Conservation (phyloP, 2,113 vertebrate genomes). For the Labrus mixtus region DNA sequence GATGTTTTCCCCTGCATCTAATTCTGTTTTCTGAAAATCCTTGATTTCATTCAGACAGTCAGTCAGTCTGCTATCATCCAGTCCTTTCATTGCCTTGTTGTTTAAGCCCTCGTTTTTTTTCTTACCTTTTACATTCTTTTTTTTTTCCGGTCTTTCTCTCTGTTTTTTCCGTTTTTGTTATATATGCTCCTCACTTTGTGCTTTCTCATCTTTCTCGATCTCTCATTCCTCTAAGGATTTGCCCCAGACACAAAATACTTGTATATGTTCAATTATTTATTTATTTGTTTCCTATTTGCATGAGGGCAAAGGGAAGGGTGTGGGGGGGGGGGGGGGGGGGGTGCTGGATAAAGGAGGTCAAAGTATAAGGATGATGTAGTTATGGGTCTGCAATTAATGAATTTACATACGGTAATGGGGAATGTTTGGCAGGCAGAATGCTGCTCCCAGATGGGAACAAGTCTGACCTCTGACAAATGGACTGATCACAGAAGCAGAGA, state of each 20-base stretch:
- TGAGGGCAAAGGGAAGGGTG: conserved; percentile 14
- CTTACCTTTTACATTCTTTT: conserved; percentile 32
- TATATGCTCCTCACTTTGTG: conserved; percentile 5
- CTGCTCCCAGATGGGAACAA: conserved; percentile 61
- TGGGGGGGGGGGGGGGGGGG: not conserved
- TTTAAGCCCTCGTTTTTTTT: conserved; percentile 56
- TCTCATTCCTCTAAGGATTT: conserved; percentile 47
- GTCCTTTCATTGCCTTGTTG: conserved; percentile 56
- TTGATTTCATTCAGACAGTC: conserved; percentile 71
- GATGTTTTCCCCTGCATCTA: conserved; percentile 72
- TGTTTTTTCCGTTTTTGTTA: conserved; percentile 1
- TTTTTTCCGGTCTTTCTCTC: not conserved
- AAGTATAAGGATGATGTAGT: conserved; percentile 64
- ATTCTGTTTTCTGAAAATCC: conserved; percentile 68
- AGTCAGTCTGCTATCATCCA: conserved; percentile 65
- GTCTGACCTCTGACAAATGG: conserved; percentile 78
- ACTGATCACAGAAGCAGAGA: conserved; percentile 60
- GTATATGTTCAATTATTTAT: conserved; percentile 51
- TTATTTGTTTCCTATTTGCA: conserved; percentile 63
- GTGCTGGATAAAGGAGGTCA: conserved; percentile 60
- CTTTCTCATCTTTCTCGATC: conserved; percentile 17
- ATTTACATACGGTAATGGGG: conserved; percentile 81
- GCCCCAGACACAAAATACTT: conserved; percentile 50
- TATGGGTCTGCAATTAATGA: conserved; percentile 76
- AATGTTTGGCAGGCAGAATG: conserved; percentile 68